Evolutionary conservation across 2,888 invertebrate genomes (phyloP).

Genomic region (Xanthostigma xanthostigma): DNA sequence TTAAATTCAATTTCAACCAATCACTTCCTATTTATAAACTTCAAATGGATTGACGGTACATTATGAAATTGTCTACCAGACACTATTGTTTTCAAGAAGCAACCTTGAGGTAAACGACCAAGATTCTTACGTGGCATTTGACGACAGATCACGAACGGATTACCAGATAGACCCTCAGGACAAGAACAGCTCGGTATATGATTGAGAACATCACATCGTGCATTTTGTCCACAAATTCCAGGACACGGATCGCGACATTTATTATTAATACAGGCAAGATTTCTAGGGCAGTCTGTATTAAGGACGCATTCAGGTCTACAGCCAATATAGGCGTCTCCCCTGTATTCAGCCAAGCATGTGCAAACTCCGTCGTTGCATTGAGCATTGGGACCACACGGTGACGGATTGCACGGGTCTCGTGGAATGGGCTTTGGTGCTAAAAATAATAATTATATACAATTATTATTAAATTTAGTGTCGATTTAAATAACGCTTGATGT

Average conservation of each 20-base stretch:
- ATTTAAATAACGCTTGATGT: background rate
- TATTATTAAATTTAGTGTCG: background rate
- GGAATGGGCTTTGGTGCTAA: constrained; percentile 24
- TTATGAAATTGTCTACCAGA: no score
- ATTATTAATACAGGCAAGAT: constrained; percentile 46
- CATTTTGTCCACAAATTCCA: constrained; percentile 50
- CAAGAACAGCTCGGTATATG: constrained; percentile 46
- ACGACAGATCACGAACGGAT: constrained; percentile 48
- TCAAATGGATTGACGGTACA: no score
- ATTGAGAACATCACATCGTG: constrained; percentile 40
- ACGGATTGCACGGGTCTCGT: constrained; percentile 36
- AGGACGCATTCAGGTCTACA: constrained; percentile 47
- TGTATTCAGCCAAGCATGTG: constrained; percentile 25
- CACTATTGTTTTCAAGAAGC: constrained; percentile 11
- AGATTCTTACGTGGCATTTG: constrained; percentile 32
- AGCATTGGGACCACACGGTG: constrained; percentile 42
- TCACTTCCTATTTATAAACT: no score
- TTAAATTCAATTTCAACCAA: no score
- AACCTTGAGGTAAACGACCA: constrained; percentile 26
- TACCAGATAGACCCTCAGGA: constrained; percentile 46
- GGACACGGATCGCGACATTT: constrained; percentile 48
- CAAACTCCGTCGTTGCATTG: constrained; percentile 28
- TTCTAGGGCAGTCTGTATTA: constrained; percentile 46
- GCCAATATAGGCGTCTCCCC: constrained; percentile 31
- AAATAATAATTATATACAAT: constrained; percentile 1